Evolutionary conservation across 2,113 vertebrate species (phyloP).

Genomic region (Gyps fulvus): DNA sequence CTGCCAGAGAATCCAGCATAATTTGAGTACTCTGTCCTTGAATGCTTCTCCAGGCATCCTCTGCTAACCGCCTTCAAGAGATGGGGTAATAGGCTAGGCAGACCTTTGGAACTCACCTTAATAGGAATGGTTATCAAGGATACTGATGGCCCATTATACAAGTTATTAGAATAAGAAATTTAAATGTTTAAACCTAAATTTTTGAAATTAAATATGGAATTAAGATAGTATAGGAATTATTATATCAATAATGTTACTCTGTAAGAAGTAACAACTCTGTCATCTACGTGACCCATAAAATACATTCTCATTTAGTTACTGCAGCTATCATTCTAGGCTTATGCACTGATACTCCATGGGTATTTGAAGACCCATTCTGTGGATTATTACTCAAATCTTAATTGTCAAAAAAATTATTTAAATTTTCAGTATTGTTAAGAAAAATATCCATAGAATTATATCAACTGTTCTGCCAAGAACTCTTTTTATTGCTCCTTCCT

Average conservation of each 20-base stretch:
- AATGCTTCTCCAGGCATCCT: not conserved
- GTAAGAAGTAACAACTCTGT: not conserved
- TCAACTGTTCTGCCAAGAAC: not conserved
- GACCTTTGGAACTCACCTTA: not conserved
- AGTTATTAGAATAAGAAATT: not conserved
- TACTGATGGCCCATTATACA: not conserved
- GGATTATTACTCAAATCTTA: not conserved
- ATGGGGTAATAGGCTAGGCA: not conserved
- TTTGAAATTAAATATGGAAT: not conserved
- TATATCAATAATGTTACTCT: not conserved
- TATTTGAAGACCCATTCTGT: not conserved
- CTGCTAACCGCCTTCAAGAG: not conserved
- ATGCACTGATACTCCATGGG: not conserved
- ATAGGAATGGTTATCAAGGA: not conserved
- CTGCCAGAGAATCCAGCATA: not conserved
- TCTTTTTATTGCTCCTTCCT: not conserved
- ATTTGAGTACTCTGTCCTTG: not conserved
- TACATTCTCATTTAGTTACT: not conserved
- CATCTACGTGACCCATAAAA: not conserved
- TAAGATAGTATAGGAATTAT: not conserved
- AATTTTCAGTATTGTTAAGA: not conserved
- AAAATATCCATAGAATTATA: not conserved
- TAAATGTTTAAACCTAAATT: not conserved
- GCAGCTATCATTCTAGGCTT: not conserved
- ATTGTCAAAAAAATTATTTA: not conserved